Evolutionary conservation across 2,888 invertebrate genomes (phyloP), one percentile per base, ranked within the genome.

Genomic region (Rotaria macrura): DNA sequence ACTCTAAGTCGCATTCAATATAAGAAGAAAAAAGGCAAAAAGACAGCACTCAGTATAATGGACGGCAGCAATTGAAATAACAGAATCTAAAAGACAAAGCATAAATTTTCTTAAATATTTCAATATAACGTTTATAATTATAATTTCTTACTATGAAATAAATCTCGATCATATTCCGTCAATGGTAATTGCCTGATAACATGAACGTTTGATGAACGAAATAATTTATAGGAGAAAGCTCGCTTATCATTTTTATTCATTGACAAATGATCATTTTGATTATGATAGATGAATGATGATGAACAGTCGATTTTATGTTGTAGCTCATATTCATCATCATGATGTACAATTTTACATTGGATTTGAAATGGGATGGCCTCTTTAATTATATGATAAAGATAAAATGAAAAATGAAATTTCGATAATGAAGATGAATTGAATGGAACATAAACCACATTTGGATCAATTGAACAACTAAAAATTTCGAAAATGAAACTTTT

Each of bases 401-500:
- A n/a, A 79, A 79, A 79, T n/a, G 40, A n/a, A 43, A 79, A 79
- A 43, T 40, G 38, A 79, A 79, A 79, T n/a, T n/a, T 14, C 10
- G 40, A 43, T 43, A 43, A 79, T 38, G 38, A 7, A n/a, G 40
- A n/a, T 12, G 25, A 2, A 43, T 43, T 25, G 1, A 65, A 34
- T 34, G 65, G 34, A 34, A 43, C 12, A 43, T 43, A 14, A 43
- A 79, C 43, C 43, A 79, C n/a, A 79, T 23, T 43, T 79, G 79
- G 43, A 79, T 79, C 79, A 79, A 43, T 43, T 12, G 79, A n/a
- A 79, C 79, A 79, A 43, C 79, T 79, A 79, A 43, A 79, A 9
- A 23, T 1, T n/a, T n/a, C 38, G 9, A 0, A 40, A 43, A 79
- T 5, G 14, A 43, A 43, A 40, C 25, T 25, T n/a, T 43, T 2